Percentiles rank a stretch among this genome's conserved stretches.
These are phyloP conservation scores for Neodiprion pinetum DNA, from an alignment of 1,140 invertebrate genomes.

Conservation along the genomic window DNA sequence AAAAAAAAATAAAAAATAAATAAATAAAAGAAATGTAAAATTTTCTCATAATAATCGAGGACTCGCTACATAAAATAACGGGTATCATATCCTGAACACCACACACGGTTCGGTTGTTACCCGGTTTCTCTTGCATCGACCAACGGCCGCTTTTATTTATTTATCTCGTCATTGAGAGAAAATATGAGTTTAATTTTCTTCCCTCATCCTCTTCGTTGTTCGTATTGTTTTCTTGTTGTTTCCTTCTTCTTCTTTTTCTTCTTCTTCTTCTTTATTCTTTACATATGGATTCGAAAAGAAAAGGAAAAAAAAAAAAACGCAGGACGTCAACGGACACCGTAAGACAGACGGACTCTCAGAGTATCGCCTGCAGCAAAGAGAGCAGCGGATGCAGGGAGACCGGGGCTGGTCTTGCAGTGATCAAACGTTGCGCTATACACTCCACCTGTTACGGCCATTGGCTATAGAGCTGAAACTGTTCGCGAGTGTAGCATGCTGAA, in stretches of 20 bases:
- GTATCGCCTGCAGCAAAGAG: slow-evolving; percentile 49
- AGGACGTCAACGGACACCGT: slow-evolving; percentile 17
- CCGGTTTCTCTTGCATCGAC: too few relatives aligned
- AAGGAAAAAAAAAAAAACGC: slow-evolving; percentile 12
- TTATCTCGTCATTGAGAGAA: too few relatives aligned
- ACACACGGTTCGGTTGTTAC: too few relatives aligned
- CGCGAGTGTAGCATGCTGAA: slow-evolving; percentile 78
- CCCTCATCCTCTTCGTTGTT: slow-evolving; percentile 8
- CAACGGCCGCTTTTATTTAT: too few relatives aligned
- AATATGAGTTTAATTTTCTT: background rate
- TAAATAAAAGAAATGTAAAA: too few relatives aligned
- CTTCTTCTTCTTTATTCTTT: background rate
- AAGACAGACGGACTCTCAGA: slow-evolving; percentile 31
- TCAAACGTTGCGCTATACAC: slow-evolving; percentile 47
- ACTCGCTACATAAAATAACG: too few relatives aligned
- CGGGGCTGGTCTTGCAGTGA: slow-evolving; percentile 29
- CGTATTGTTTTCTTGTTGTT: background rate
- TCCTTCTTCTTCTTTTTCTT: background rate
- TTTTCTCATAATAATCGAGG: too few relatives aligned
- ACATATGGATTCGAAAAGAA: slow-evolving; percentile 5
- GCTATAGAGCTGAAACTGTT: slow-evolving; percentile 71
- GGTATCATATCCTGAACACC: too few relatives aligned
- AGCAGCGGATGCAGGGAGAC: slow-evolving; percentile 49
- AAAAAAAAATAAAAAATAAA: too few relatives aligned
- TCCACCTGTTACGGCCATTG: slow-evolving; percentile 81